Percentiles rank a stretch among this genome's conserved stretches.
Evolutionary conservation across 2,797 vertebrate species (phyloP).

Genomic region (Pseudochromis fuscus): DNA sequence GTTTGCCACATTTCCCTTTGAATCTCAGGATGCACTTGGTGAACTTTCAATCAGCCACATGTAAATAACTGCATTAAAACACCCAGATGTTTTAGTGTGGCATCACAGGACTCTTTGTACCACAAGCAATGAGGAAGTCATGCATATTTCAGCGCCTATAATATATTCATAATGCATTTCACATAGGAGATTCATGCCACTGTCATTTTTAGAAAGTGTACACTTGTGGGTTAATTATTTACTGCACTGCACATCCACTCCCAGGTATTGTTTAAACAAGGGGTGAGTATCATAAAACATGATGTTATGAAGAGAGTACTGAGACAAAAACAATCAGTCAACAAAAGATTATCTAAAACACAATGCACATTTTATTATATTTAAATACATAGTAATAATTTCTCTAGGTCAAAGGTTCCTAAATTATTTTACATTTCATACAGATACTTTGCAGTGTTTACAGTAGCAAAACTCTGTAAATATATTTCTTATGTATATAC

Average conservation of each 20-base stretch:
- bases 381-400: slow-evolving; percentile 85
- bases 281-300: slow-evolving; percentile 3
- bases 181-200: slow-evolving; percentile 34
- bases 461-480: slow-evolving; percentile 85
- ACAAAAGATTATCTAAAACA: slow-evolving; percentile 75
- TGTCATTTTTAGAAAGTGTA: slow-evolving; percentile 50
- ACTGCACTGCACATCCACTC: slow-evolving; percentile 19
- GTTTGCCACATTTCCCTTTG: slow-evolving; percentile 44
- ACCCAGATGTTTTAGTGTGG: slow-evolving; percentile 3
- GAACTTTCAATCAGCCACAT: slow-evolving; percentile 46
- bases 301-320: neutral
- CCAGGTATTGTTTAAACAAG: neutral
- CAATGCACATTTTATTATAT: slow-evolving; percentile 84
- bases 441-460: slow-evolving; percentile 81
- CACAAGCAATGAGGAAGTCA: slow-evolving; percentile 25
- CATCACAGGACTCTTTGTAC: slow-evolving; percentile 24
- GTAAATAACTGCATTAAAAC: slow-evolving; percentile 36
- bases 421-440: slow-evolving; percentile 88
- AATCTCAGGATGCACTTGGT: slow-evolving; percentile 31
- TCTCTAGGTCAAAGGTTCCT: slow-evolving; percentile 81
- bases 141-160: slow-evolving; percentile 64
- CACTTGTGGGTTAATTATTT: slow-evolving; percentile 57
- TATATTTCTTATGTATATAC: slow-evolving; percentile 84
- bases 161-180: slow-evolving; percentile 72
- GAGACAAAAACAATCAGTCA: slow-evolving; percentile 43